Percentiles rank a stretch among this genome's conserved stretches.
Evolutionary conservation across 2,888 invertebrate species (phyloP).

Genomic region (Mythimna loreyi): DNA sequence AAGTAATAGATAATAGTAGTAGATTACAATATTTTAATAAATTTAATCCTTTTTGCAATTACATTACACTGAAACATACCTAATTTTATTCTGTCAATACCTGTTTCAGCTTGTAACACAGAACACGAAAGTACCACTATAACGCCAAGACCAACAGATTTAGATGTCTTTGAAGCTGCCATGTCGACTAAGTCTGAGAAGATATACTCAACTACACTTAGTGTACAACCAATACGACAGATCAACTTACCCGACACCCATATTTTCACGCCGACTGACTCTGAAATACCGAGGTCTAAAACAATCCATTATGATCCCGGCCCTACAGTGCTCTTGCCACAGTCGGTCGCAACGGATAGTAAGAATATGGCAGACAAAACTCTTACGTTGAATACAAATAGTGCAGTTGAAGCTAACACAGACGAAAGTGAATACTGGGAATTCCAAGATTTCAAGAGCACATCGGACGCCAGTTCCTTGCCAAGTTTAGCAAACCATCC

Average conservation of each 20-base stretch:
- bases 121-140: constrained; percentile 74
- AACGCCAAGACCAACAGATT: constrained; percentile 75
- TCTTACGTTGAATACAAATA: constrained; percentile 21
- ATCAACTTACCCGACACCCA: constrained; percentile 89
- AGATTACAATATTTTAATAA: background rate
- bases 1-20: background rate
- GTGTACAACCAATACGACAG: constrained; percentile 85
- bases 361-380: constrained; percentile 59
- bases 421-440: constrained; percentile 84
- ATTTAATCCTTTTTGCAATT: background rate
- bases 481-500: constrained; percentile 33
- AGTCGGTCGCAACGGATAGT: constrained; percentile 65
- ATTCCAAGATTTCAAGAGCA: constrained; percentile 85
- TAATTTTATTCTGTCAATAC: constrained; percentile 32
- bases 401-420: constrained; percentile 49
- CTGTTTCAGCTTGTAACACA: constrained; percentile 84
- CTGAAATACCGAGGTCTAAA: constrained; percentile 88
- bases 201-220: constrained; percentile 82
- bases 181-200: constrained; percentile 78
- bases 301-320: constrained; percentile 86
- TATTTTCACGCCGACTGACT: constrained; percentile 89
- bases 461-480: constrained; percentile 56
- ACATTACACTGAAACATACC: constrained; percentile 10
- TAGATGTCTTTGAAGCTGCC: constrained; percentile 80
- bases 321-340: constrained; percentile 77